Conservation (phyloP, 53 echinoderm and acorn worm genomes). For the Holothuria scabra region DNA sequence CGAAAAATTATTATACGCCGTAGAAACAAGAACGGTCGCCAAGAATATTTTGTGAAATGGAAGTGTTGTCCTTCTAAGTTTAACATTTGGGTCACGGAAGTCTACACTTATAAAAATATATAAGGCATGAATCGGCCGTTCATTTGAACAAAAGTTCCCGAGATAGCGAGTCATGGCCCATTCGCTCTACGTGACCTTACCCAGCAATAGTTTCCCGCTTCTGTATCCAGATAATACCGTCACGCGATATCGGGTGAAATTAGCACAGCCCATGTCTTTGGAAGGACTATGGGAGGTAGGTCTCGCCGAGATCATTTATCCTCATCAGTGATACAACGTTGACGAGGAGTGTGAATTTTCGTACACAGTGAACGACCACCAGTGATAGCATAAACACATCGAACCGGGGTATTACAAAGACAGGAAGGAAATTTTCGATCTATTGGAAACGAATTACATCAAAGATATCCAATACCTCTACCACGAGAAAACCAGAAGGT, state of each 20-base stretch:
- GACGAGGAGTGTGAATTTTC: not conserved
- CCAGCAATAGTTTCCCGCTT: conserved; percentile 1
- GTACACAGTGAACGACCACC: conserved; percentile 24
- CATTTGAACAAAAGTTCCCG: too few species aligned
- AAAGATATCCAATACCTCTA: not conserved
- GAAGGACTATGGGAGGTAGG: conserved; percentile 45
- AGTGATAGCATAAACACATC: conserved; percentile 2
- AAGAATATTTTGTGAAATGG: too few species aligned
- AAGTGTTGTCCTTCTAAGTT: too few species aligned
- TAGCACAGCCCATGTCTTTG: conserved; percentile 3
- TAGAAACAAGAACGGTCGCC: not conserved
- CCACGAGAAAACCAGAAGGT: not conserved
- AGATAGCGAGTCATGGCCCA: too few species aligned
- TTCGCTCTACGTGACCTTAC: not conserved
- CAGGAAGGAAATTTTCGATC: not conserved
- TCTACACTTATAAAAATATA: too few species aligned
- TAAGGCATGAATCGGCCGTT: too few species aligned
- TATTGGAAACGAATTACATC: not conserved
- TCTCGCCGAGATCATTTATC: too few species aligned
- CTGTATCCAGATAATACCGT: too few species aligned
- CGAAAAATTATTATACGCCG: too few species aligned
- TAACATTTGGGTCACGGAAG: too few species aligned
- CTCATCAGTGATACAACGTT: too few species aligned
- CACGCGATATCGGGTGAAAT: conserved; percentile 7
- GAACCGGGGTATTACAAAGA: conserved; percentile 4